These are phyloP conservation scores for Morinoia aosen DNA, from an alignment of 2,888 invertebrate species.

Conservation along the genomic window DNA sequence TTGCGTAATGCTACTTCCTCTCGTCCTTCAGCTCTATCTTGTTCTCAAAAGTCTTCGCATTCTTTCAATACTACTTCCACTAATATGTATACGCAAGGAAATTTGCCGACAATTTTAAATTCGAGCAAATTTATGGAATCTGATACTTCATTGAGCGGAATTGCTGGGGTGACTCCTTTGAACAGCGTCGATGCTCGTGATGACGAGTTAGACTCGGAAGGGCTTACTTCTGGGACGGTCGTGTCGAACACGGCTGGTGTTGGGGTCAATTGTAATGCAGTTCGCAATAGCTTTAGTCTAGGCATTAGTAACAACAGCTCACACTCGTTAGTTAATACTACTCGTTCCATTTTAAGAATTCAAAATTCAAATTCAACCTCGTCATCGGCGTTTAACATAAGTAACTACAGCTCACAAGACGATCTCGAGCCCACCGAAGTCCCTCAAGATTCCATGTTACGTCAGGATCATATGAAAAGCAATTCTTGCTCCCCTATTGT, in stretches of 20 bases:
- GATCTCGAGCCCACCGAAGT: neutral
- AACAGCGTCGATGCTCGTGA: neutral
- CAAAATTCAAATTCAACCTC: neutral
- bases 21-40: neutral
- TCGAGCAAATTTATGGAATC: neutral
- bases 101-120: neutral
- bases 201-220: neutral
- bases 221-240: neutral
- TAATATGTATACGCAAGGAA: neutral
- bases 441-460: neutral
- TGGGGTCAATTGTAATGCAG: neutral
- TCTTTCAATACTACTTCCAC: neutral
- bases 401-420: neutral
- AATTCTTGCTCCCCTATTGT: neutral
- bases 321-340: neutral
- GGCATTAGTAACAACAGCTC: neutral
- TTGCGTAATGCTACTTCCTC: neutral
- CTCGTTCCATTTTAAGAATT: slow-evolving; percentile 20
- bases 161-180: neutral
- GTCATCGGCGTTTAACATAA: slow-evolving; percentile 7
- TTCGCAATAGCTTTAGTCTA: neutral
- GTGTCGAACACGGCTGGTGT: neutral
- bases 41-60: neutral
- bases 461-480: neutral
- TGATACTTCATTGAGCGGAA: neutral